These are phyloP conservation scores for Troides aeacus DNA, from an alignment of 2,888 invertebrate species.

Conservation along the genomic window DNA sequence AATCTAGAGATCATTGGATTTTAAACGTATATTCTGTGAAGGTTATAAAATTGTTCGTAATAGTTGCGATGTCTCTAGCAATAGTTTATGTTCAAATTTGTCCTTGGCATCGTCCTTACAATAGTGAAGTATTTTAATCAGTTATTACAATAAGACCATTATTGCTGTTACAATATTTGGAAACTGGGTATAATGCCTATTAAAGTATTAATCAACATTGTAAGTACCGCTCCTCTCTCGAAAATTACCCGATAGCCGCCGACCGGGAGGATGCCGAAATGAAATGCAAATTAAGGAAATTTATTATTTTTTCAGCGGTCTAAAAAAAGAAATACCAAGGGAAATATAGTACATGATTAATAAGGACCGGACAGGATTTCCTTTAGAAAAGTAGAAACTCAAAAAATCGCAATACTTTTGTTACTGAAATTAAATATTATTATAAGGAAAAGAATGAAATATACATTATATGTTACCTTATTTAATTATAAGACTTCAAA, in stretches of 20 bases:
- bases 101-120: not conserved
- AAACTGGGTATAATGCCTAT: conserved; percentile 22
- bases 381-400: conserved; percentile 34
- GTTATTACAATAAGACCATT: not conserved
- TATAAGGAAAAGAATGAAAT: not conserved
- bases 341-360: conserved; percentile 62
- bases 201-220: conserved; percentile 40
- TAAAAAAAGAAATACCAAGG: conserved; percentile 52
- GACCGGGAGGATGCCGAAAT: conserved; percentile 60
- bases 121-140: not conserved
- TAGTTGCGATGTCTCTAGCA: not conserved
- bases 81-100: not conserved
- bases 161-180: not conserved
- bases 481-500: too few relatives aligned
- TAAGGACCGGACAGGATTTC: conserved; percentile 42
- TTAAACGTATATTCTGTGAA: too few relatives aligned
- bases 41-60: too few relatives aligned
- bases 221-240: conserved; percentile 38
- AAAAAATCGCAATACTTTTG: conserved; percentile 33
- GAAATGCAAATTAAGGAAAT: conserved; percentile 73
- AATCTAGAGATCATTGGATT: too few relatives aligned
- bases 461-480: too few relatives aligned
- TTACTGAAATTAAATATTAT: conserved; percentile 1
- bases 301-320: conserved; percentile 71
- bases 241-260: conserved; percentile 49